A percentile compares a stretch with the other conserved stretches of the same genome.
Evolutionary conservation across 2,797 vertebrate genomes (phyloP).

Genomic region (Novumbra hubbsi): DNA sequence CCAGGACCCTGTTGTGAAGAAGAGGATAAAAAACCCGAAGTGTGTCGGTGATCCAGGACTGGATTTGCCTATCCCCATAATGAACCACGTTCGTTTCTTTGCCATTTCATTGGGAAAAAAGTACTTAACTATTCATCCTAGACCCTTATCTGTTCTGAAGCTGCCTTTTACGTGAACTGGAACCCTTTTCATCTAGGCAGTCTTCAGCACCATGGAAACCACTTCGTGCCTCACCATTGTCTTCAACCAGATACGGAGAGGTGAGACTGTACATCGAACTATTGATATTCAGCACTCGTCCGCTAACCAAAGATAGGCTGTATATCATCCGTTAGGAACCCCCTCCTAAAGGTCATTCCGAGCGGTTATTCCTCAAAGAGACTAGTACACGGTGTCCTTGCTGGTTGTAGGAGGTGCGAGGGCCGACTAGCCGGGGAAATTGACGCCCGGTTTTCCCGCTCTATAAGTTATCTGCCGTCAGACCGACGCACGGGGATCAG

Average conservation of each 20-base stretch:
- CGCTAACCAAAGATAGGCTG: not conserved
- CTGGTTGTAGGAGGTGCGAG: not conserved
- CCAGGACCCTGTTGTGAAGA: too few relatives aligned
- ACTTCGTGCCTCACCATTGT: not conserved
- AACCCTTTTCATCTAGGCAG: not conserved
- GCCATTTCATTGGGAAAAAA: too few relatives aligned
- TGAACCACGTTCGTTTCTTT: too few relatives aligned
- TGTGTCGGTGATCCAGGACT: too few relatives aligned
- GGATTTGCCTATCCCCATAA: too few relatives aligned
- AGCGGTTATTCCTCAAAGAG: not conserved
- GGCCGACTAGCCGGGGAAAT: not conserved
- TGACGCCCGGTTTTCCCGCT: not conserved
- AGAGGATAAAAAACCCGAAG: too few relatives aligned
- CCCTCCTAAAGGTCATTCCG: not conserved
- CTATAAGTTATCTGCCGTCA: not conserved
- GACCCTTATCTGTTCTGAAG: too few relatives aligned
- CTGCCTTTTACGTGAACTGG: too few relatives aligned
- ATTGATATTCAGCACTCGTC: not conserved
- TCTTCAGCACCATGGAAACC: not conserved
- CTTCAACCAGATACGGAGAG: too few relatives aligned
- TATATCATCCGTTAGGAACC: not conserved
- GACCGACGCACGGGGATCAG: not conserved
- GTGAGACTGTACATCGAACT: not conserved
- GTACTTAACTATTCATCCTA: too few relatives aligned
- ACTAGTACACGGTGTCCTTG: not conserved